Evolutionary conservation across 2,888 invertebrate genomes (phyloP).

Genomic region (Dasysyrphus albostriatus): DNA sequence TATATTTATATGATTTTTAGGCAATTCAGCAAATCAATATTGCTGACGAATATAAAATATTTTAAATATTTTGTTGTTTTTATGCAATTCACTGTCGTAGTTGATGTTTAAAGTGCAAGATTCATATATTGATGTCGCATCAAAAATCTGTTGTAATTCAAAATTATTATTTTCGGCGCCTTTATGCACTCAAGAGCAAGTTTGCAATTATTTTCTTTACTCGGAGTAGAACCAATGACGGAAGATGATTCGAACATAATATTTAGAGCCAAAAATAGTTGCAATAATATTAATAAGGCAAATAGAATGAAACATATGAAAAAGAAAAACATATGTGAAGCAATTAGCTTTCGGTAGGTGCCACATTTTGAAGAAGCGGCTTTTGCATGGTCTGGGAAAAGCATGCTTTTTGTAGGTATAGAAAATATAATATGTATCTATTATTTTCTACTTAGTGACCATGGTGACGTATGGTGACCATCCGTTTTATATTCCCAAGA

Average conservation of each 20-base stretch:
- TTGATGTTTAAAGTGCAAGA: conserved; percentile 14
- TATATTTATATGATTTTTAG: not conserved
- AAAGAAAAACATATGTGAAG: not conserved
- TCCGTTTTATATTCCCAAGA: no score
- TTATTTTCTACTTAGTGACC: no score
- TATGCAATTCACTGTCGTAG: not conserved
- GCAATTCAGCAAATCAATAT: conserved; percentile 26
- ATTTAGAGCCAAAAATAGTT: conserved; percentile 43
- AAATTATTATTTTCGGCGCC: conserved; percentile 31
- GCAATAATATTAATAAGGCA: not conserved
- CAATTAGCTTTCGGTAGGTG: conserved; percentile 5
- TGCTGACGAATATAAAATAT: not conserved
- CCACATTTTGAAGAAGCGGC: not conserved
- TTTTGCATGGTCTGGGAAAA: not conserved
- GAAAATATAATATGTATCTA: no score
- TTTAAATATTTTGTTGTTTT: conserved; percentile 7
- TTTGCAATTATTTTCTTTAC: conserved; percentile 43
- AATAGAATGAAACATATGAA: no score
- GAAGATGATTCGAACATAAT: conserved; percentile 40
- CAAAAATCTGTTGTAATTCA: conserved; percentile 8
- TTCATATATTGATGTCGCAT: conserved; percentile 4
- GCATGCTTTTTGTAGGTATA: no score
- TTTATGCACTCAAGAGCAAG: conserved; percentile 55
- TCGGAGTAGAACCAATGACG: not conserved
- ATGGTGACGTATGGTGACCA: no score